Base-by-base conservation (phyloP, 2,113 vertebrate species). In the Cervus canadensis region DNA sequence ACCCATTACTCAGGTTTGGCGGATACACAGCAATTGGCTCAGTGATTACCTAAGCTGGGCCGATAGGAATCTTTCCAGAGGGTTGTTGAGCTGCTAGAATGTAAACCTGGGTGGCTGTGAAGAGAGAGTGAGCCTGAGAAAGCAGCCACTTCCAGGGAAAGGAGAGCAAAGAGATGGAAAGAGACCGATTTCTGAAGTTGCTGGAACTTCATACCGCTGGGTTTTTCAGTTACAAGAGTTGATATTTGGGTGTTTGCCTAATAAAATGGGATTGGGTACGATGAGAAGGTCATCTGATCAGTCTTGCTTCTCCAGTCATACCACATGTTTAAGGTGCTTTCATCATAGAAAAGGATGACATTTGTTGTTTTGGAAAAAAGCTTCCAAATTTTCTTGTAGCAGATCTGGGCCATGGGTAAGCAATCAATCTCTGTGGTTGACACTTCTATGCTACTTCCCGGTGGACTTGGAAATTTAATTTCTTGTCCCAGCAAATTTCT, bases 401-500 rank as follows among this genome's bases (percentile, higher is more conserved):
- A 59, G 3, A n/a, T 64, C 59, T 96, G 90, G 21, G 33, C 81
- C 17, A 79, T 36, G 30, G 25, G 12, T 59, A 59, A 94, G 45
- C 14, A 94, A 56, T 90, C 50, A 36, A 3, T 64, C 87, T 89
- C 26, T 95, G 19, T 40, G 30, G 17, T 40, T 92, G 19, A 94
- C 13, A 9, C 79, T 95, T 94, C 71, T 83, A 50, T 57, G 26
- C 23, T 89, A 76, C n/a, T 93, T 97, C 50, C 48, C 0, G 8
- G 50, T 59, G 78, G 33, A 93, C 89, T 56, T 95, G 76, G 56
- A 81, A 88, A 83, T 92, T 89, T 40, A 78, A 92, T 92, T 95
- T 97, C 76, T 92, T 93, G 2, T 97, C n/a, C 94, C 45, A 43
- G 52, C 19, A 87, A 97, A 90, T 67, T 71, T 83, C 3, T 93